phyloP scores from a whole-genome alignment of 2,797 vertebrate genomes.

The Pempheris klunzingeri region DNA sequence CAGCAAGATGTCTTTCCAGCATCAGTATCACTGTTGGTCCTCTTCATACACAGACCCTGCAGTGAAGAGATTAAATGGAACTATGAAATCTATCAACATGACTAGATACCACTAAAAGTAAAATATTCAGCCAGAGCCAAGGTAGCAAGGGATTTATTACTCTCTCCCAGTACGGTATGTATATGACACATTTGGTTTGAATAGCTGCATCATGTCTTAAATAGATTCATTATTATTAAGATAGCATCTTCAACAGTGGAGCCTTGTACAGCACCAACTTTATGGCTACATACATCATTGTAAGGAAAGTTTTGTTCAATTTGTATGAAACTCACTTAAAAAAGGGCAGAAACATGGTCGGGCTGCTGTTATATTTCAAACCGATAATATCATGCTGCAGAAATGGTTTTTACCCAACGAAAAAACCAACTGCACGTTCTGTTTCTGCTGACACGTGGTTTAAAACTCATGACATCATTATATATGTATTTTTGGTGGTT shows the following conservation, averaged over 20 bases:
- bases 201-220: constrained; percentile 5
- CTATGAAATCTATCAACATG: not conserved
- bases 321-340: not conserved
- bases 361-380: not conserved
- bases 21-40: not conserved
- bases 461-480: not conserved
- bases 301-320: not conserved
- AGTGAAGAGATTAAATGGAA: not conserved
- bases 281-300: not conserved
- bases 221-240: constrained; percentile 17
- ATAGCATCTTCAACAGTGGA: constrained; percentile 2
- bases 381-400: not conserved
- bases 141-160: constrained; percentile 22
- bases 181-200: not conserved
- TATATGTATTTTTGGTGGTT: not conserved
- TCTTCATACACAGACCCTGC: not conserved
- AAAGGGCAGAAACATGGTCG: not conserved
- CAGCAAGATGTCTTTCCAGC: not conserved
- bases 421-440: not conserved
- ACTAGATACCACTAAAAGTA: not conserved
- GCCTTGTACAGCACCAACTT: not conserved
- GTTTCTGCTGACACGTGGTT: not conserved
- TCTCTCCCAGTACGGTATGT: not conserved
- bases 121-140: constrained; percentile 19
- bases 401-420: not conserved